Conservation (phyloP, 30 jellyfish, hydroid and myxozoan genomes). For the Morbakka virulenta region DNA sequence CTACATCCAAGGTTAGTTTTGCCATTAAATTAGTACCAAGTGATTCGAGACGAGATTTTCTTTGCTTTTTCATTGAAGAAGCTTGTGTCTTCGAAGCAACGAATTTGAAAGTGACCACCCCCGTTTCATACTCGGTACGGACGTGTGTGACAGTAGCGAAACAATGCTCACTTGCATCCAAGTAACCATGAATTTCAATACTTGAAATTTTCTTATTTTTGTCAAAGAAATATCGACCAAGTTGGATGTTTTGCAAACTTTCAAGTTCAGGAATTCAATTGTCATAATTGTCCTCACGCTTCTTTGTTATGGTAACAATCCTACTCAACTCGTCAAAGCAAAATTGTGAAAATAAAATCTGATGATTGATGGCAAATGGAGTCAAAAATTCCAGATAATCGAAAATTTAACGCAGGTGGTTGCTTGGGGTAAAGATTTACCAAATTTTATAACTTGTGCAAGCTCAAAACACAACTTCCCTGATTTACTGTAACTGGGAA, state of each 20-base stretch:
- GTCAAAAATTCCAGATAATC: neutral
- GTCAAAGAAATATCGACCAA: neutral
- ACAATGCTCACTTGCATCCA: slow-evolving; percentile 50
- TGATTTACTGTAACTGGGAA: neutral
- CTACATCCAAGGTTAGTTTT: slow-evolving; percentile 6
- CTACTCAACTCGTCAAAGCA: slow-evolving; percentile 47
- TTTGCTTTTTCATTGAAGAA: slow-evolving; percentile 29
- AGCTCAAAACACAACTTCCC: neutral
- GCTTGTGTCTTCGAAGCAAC: slow-evolving; percentile 57
- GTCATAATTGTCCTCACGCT: neutral
- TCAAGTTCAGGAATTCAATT: neutral
- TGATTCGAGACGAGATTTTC: slow-evolving; percentile 49
- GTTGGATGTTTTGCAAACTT: no score
- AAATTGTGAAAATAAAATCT: slow-evolving; percentile 20
- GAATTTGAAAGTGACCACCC: slow-evolving; percentile 25
- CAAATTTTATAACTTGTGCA: neutral
- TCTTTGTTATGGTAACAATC: slow-evolving; percentile 3
- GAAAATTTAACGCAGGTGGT: slow-evolving; percentile 14
- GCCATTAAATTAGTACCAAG: slow-evolving; percentile 25
- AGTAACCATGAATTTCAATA: slow-evolving; percentile 59
- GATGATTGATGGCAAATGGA: neutral
- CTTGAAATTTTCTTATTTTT: neutral
- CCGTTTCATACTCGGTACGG: slow-evolving; percentile 29
- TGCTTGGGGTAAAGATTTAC: slow-evolving; percentile 3
- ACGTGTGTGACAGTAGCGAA: slow-evolving; percentile 51